A percentile compares a stretch with the other conserved stretches of the same genome.
phyloP scores from a whole-genome alignment of 2,888 invertebrate species.

The Drosophila antonietae region DNA sequence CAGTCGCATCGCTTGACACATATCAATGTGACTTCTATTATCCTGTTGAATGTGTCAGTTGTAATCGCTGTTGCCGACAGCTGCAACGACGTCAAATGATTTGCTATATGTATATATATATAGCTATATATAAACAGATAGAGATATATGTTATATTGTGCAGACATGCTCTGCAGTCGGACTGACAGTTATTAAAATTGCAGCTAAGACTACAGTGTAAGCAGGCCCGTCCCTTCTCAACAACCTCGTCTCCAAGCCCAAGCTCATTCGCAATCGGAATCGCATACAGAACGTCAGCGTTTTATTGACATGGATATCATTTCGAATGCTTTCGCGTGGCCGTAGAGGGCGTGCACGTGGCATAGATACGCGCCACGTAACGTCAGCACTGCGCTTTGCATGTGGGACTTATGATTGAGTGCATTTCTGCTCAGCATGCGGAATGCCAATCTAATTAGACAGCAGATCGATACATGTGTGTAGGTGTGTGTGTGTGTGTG shows the following conservation, averaged over 20 bases:
- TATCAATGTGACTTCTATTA: conserved; percentile 17
- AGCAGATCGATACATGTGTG: conserved; percentile 36
- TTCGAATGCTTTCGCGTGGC: not conserved
- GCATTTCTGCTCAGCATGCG: conserved; percentile 14
- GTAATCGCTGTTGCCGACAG: conserved; percentile 40
- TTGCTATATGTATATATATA: conserved; percentile 19
- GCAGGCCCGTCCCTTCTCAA: not conserved
- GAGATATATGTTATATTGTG: not conserved
- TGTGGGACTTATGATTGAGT: conserved; percentile 15
- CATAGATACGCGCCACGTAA: conserved; percentile 1
- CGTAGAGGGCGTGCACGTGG: conserved; percentile 5
- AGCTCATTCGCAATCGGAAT: conserved; percentile 1
- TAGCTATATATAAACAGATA: not conserved
- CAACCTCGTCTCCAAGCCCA: not conserved
- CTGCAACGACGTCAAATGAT: conserved; percentile 43
- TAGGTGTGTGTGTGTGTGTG: not conserved
- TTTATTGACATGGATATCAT: conserved; percentile 14
- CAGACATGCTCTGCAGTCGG: not conserved
- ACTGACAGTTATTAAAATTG: conserved; percentile 29
- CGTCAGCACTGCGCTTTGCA: conserved; percentile 6
- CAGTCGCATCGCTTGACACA: conserved; percentile 8
- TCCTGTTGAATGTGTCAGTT: conserved; percentile 3
- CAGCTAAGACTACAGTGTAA: conserved; percentile 10
- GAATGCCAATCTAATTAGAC: conserved; percentile 33
- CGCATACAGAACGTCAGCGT: conserved; percentile 13